These are phyloP conservation scores for Pterophyllum scalare DNA, from an alignment of 2,113 vertebrate genomes.

Conservation along the genomic window DNA sequence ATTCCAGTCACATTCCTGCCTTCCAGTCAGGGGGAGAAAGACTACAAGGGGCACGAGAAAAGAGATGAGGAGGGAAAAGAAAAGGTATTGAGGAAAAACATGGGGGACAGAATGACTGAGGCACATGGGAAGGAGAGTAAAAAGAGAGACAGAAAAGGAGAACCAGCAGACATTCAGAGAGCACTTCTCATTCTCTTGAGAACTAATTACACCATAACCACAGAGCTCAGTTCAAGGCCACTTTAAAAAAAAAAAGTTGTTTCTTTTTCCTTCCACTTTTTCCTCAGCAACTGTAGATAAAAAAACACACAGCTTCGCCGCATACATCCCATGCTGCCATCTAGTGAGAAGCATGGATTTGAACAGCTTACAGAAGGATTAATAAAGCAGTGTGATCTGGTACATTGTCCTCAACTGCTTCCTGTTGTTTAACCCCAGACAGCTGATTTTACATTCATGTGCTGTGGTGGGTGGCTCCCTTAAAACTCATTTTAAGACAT, in stretches of 20 bases:
- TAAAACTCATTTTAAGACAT: not conserved
- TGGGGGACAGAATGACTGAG: not conserved
- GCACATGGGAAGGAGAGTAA: not conserved
- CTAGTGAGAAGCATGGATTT: not conserved
- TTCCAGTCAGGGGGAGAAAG: not conserved
- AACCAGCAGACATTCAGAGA: constrained; percentile 12
- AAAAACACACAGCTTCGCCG: constrained; percentile 6
- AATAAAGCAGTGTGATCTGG: not conserved
- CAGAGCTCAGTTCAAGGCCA: constrained; percentile 42
- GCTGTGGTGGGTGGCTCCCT: not conserved
- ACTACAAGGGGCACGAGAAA: not conserved
- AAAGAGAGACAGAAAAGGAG: not conserved
- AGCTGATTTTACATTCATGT: not conserved
- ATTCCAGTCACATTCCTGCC: constrained; percentile 3
- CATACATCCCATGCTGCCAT: not conserved
- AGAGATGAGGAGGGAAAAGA: too few species aligned
- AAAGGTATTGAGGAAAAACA: not conserved
- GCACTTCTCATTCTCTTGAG: constrained; percentile 32
- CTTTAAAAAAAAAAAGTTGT: constrained; percentile 33
- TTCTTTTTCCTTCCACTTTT: not conserved
- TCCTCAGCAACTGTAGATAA: not conserved
- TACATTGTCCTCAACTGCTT: not conserved
- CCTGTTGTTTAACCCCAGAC: not conserved
- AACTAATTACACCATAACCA: constrained; percentile 55
- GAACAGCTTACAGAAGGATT: not conserved